Evolutionary conservation across 2,797 vertebrate species (phyloP).

Genomic region (Lagocephalus sceleratus): DNA sequence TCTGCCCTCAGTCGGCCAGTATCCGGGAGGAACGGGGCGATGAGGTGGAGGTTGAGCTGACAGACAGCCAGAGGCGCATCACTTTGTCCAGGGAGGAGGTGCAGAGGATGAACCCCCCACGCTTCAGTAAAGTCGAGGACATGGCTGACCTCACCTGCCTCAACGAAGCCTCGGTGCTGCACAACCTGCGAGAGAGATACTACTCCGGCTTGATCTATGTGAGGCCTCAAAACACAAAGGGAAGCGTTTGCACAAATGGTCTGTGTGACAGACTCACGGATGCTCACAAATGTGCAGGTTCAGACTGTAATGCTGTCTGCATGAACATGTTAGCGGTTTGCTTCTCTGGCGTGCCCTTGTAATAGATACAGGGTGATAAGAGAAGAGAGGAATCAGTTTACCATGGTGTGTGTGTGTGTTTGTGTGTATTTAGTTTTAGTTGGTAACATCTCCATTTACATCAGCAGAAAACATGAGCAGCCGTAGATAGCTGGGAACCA

Average conservation of each 20-base stretch:
- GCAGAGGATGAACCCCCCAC: slow-evolving; percentile 93
- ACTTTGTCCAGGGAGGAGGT: slow-evolving; percentile 86
- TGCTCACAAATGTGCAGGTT: slow-evolving; percentile 1
- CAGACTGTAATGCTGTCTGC: slow-evolving; percentile 14
- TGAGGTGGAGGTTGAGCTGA: slow-evolving; percentile 89
- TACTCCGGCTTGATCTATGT: slow-evolving; percentile 93
- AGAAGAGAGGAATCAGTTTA: slow-evolving; percentile 52
- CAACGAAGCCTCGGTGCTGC: slow-evolving; percentile 90
- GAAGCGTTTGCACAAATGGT: neutral
- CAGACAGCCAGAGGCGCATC: slow-evolving; percentile 81
- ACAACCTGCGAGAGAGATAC: slow-evolving; percentile 91
- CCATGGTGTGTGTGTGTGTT: slow-evolving; percentile 28
- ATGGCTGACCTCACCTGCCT: slow-evolving; percentile 95
- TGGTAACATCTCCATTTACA: slow-evolving; percentile 43
- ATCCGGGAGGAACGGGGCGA: slow-evolving; percentile 84
- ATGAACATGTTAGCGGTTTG: slow-evolving; percentile 1
- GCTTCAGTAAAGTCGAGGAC: slow-evolving; percentile 93
- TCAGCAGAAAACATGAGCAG: slow-evolving; percentile 18
- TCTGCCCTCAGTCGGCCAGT: slow-evolving; percentile 77
- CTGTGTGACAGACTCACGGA: neutral
- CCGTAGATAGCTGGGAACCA: neutral
- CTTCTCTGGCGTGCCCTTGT: slow-evolving; percentile 36
- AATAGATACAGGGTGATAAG: slow-evolving; percentile 45
- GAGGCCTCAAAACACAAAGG: slow-evolving; percentile 57
- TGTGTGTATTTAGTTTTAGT: neutral